phyloP scores from a whole-genome alignment of 2,888 invertebrate species.

The Elmis aenea region DNA sequence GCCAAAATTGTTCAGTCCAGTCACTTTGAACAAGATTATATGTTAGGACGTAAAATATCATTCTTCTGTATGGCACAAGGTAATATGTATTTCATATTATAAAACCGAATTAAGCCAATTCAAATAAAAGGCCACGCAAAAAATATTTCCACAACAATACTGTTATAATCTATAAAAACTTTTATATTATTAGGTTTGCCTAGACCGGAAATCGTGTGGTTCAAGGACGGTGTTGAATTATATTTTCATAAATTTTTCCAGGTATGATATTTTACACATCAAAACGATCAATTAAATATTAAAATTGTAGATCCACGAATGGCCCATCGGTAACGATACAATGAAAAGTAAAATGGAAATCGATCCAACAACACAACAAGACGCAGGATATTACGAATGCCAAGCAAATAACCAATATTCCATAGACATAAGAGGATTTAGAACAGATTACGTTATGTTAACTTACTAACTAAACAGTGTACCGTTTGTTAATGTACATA shows the following conservation, averaged over 20 bases:
- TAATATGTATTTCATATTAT: slow-evolving; percentile 20
- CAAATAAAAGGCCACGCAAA: too few species aligned
- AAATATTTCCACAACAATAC: too few species aligned
- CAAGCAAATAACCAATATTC: slow-evolving; percentile 68
- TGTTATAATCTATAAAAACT: too few species aligned
- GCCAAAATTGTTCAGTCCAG: slow-evolving; percentile 66
- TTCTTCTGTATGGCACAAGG: slow-evolving; percentile 70
- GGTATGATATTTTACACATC: slow-evolving; percentile 40
- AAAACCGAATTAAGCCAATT: too few species aligned
- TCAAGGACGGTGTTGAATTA: slow-evolving; percentile 71
- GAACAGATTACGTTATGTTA: slow-evolving; percentile 54
- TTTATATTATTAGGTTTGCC: slow-evolving; percentile 57
- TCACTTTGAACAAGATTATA: slow-evolving; percentile 68
- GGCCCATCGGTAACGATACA: slow-evolving; percentile 59
- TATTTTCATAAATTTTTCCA: slow-evolving; percentile 66
- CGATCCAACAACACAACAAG: slow-evolving; percentile 67
- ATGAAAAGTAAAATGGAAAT: slow-evolving; percentile 71
- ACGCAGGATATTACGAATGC: slow-evolving; percentile 68
- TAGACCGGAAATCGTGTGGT: slow-evolving; percentile 71
- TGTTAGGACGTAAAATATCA: slow-evolving; percentile 69
- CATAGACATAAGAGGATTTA: slow-evolving; percentile 61
- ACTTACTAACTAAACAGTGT: slow-evolving; percentile 18
- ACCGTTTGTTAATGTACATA: too few species aligned
- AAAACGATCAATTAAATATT: neutral
- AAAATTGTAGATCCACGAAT: slow-evolving; percentile 57